Evolutionary conservation across 2,797 vertebrate genomes (phyloP).

Genomic region (Falco rusticolus): DNA sequence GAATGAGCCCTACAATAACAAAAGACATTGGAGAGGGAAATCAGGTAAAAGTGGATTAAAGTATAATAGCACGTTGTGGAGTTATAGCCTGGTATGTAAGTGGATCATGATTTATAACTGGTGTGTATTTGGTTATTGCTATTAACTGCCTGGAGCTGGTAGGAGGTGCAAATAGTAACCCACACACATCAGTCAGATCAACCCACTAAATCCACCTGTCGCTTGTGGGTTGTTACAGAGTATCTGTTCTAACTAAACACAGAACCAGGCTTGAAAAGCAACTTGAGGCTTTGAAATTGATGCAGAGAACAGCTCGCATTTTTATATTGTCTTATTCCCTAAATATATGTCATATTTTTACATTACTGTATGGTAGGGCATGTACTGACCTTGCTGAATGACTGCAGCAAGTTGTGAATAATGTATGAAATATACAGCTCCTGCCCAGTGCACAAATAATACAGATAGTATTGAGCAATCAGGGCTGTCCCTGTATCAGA

Average conservation of each 20-base stretch:
- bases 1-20: not conserved
- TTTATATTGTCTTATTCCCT: not conserved
- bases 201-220: not conserved
- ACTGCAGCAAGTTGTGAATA: slow-evolving; percentile 22
- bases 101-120: not conserved
- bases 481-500: not conserved
- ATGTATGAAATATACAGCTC: slow-evolving; percentile 9
- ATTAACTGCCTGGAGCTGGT: not conserved
- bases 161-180: not conserved
- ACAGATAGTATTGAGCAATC: not conserved
- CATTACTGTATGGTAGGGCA: not conserved
- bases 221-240: not conserved
- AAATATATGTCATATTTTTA: not conserved
- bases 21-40: not conserved
- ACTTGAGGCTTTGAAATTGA: not conserved
- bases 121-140: not conserved
- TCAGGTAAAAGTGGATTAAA: not conserved
- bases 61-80: not conserved
- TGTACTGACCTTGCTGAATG: slow-evolving; percentile 41
- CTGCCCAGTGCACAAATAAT: not conserved
- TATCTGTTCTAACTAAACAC: not conserved
- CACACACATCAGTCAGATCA: not conserved
- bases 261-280: not conserved
- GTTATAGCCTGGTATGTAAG: not conserved
- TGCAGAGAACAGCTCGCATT: not conserved